phyloP scores from a whole-genome alignment of 2,113 vertebrate species.

The Emydocephalus ijimae region DNA sequence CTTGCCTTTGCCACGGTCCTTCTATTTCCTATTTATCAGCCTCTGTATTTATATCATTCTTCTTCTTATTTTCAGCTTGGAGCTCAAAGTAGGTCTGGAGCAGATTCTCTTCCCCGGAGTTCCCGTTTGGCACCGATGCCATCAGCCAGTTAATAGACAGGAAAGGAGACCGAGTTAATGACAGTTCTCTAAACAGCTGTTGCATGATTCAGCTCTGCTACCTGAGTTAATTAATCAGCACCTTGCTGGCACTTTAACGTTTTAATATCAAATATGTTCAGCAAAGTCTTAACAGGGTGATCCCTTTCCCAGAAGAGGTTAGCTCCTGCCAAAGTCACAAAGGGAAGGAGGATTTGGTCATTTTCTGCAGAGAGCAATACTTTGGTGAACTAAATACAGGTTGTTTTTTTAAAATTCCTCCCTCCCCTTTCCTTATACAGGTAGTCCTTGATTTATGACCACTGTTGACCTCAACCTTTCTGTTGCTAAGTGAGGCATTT shows the following conservation, averaged over 20 bases:
- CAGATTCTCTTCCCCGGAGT: conserved; percentile 46
- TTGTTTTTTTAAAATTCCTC: too few species aligned
- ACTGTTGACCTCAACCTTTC: too few species aligned
- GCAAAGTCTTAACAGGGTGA: conserved; percentile 63
- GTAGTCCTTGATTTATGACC: not conserved
- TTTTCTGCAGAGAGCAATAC: not conserved
- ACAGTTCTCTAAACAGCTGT: conserved; percentile 78
- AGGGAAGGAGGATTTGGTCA: conserved; percentile 46
- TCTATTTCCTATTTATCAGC: too few species aligned
- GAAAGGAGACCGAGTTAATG: conserved; percentile 75
- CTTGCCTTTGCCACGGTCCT: too few species aligned
- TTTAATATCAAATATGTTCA: conserved; percentile 78
- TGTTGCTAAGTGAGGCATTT: not conserved
- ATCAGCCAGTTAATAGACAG: conserved; percentile 68
- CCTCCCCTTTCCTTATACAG: conserved; percentile 30
- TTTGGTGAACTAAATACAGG: not conserved
- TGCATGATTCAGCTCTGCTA: conserved; percentile 77
- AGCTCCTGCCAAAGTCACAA: conserved; percentile 43
- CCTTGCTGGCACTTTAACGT: conserved; percentile 77
- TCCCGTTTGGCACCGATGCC: conserved; percentile 52
- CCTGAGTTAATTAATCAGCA: conserved; percentile 86
- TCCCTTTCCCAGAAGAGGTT: conserved; percentile 61
- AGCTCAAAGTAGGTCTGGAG: conserved; percentile 4
- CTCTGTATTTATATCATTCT: too few species aligned
- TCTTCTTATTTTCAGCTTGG: not conserved